phyloP scores from a whole-genome alignment of 2,888 invertebrate genomes.

The Mesoligia furuncula region DNA sequence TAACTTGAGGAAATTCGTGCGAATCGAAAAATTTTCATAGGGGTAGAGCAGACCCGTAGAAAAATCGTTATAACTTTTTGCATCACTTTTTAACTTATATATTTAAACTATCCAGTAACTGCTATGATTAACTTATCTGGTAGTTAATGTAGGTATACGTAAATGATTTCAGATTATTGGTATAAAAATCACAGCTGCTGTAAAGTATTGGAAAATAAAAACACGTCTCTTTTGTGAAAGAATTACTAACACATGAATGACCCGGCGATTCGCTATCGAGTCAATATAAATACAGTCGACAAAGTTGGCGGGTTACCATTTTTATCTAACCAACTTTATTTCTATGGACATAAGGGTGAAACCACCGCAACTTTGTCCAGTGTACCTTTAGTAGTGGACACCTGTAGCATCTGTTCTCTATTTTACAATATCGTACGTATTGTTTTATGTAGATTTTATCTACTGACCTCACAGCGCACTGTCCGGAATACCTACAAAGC shows the following conservation, averaged over 20 bases:
- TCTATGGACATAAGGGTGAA: background rate
- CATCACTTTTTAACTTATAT: background rate
- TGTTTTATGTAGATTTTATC: slow-evolving; percentile 8
- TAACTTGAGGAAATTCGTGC: background rate
- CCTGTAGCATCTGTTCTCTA: background rate
- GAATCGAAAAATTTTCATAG: background rate
- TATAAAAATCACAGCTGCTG: background rate
- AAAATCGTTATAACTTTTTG: no score
- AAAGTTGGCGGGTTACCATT: background rate
- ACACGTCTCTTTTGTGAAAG: slow-evolving; percentile 25
- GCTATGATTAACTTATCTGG: background rate
- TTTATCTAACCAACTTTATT: slow-evolving; percentile 2
- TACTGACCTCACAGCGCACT: background rate
- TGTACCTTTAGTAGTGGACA: background rate
- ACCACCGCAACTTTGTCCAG: background rate
- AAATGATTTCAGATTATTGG: background rate
- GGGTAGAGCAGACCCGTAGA: background rate
- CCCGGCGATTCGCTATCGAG: background rate
- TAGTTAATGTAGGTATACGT: background rate
- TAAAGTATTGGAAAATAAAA: slow-evolving; percentile 15
- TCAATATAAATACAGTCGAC: background rate
- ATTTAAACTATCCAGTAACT: background rate
- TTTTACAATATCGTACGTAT: background rate
- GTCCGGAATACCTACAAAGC: background rate
- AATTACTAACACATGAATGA: slow-evolving; percentile 46